Percentiles rank a stretch among this genome's conserved stretches.
These are phyloP conservation scores for Actinernus sp. DNA, from an alignment of 92 coral and sea anemone species.

Conservation along the genomic window DNA sequence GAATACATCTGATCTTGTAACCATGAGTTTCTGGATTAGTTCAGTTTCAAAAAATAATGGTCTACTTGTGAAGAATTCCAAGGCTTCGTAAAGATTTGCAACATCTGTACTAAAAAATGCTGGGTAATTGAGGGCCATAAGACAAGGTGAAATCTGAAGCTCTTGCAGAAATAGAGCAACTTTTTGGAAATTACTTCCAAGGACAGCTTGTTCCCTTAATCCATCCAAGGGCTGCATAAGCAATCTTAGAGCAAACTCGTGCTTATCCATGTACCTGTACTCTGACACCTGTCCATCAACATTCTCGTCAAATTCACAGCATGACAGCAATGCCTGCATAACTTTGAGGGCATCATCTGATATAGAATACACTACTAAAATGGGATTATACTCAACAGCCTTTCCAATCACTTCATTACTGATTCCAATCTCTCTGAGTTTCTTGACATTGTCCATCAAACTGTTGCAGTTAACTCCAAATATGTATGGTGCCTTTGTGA, in stretches of 20 bases:
- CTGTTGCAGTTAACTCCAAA: slow-evolving; percentile 70
- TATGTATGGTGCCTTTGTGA: slow-evolving; percentile 80
- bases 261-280: slow-evolving; percentile 10
- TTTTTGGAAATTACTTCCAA: slow-evolving; percentile 71
- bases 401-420: slow-evolving; percentile 71
- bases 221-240: slow-evolving; percentile 79
- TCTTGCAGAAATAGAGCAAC: slow-evolving; percentile 80
- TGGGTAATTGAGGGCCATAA: slow-evolving; percentile 82
- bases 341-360: slow-evolving; percentile 49
- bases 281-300: slow-evolving; percentile 23
- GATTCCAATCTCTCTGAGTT: slow-evolving; percentile 65
- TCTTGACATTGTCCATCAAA: slow-evolving; percentile 65
- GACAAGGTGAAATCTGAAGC: slow-evolving; percentile 81
- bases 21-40: slow-evolving; percentile 75
- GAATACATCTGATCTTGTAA: slow-evolving; percentile 84
- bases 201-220: slow-evolving; percentile 67
- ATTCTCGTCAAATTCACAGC: slow-evolving; percentile 34
- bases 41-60: slow-evolving; percentile 92
- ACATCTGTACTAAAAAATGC: slow-evolving; percentile 69
- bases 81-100: slow-evolving; percentile 51
- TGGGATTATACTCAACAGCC: slow-evolving; percentile 73
- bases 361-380: slow-evolving; percentile 77
- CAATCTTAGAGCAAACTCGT: slow-evolving; percentile 56
- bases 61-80: slow-evolving; percentile 79
- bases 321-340: slow-evolving; percentile 39